Conservation (phyloP, 2,113 vertebrate species). For the Genyomyrus donnyi region DNA sequence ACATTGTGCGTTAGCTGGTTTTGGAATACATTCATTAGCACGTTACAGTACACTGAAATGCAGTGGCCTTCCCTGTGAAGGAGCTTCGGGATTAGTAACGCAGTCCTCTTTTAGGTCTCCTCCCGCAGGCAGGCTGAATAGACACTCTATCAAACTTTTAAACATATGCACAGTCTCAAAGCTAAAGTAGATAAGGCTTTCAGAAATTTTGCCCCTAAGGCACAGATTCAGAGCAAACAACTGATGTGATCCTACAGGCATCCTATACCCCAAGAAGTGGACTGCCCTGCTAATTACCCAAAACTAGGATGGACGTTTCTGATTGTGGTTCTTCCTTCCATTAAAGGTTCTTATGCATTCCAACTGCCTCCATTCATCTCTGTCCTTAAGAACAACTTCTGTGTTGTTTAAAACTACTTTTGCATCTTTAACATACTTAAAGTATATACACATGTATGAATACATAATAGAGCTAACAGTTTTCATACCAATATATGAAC, state of each 20-base stretch:
- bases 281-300: background rate
- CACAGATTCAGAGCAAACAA: conserved; percentile 4
- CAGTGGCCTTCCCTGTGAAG: background rate
- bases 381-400: background rate
- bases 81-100: background rate
- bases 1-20: background rate
- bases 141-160: background rate
- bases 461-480: background rate
- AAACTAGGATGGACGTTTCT: background rate
- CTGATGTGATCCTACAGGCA: background rate
- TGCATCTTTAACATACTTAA: background rate
- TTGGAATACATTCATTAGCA: conserved; percentile 7
- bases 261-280: background rate
- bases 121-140: background rate
- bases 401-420: background rate
- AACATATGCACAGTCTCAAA: background rate
- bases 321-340: background rate
- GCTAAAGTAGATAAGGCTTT: background rate
- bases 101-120: background rate
- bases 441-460: background rate
- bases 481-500: background rate
- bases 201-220: background rate
- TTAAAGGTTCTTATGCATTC: background rate
- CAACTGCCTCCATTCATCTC: background rate
- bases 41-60: background rate